Evolutionary conservation across 2,888 invertebrate species (phyloP).

Genomic region (Noctua janthe): DNA sequence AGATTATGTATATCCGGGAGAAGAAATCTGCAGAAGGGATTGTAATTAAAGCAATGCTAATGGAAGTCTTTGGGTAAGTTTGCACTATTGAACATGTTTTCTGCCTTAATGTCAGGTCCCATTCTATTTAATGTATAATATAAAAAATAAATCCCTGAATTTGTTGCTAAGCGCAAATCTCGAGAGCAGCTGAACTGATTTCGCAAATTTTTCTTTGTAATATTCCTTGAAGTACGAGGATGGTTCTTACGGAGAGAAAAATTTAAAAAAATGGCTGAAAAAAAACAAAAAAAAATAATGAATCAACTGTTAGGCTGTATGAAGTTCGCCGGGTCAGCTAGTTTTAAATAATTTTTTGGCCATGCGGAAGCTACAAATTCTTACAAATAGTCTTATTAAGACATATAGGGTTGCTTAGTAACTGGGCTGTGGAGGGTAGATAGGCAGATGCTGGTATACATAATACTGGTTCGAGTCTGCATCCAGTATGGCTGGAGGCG

Average conservation of each 20-base stretch:
- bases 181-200: too few species aligned
- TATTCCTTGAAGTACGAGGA: too few species aligned
- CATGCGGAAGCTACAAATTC: neutral
- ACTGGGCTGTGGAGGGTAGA: neutral
- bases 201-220: too few species aligned
- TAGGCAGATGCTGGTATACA: neutral
- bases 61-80: conserved; percentile 93
- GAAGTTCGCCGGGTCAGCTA: too few species aligned
- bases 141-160: too few species aligned
- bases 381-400: neutral
- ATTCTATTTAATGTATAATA: neutral
- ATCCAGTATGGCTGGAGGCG: neutral
- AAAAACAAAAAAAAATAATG: too few species aligned
- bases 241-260: too few species aligned
- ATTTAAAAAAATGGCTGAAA: too few species aligned
- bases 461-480: neutral
- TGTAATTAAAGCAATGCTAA: conserved; percentile 91
- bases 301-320: too few species aligned
- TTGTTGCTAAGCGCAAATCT: too few species aligned
- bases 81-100: neutral
- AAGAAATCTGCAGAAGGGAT: conserved; percentile 93
- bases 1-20: conserved; percentile 92
- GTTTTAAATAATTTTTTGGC: neutral
- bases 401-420: neutral
- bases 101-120: neutral